phyloP scores from a whole-genome alignment of 2,797 vertebrate genomes.

The Coranthus polyacanthus region DNA sequence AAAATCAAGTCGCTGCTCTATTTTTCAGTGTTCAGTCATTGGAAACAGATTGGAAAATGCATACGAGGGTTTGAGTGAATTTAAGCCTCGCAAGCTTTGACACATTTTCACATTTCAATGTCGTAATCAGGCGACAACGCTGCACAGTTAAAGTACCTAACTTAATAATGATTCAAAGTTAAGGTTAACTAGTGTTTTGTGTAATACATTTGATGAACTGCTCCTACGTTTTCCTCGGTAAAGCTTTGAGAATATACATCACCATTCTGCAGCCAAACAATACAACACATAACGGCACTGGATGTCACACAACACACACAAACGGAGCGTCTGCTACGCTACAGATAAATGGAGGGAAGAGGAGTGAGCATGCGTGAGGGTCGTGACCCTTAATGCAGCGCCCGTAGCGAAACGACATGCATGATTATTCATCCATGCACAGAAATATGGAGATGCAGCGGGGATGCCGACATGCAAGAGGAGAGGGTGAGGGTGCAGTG shows the following conservation, averaged over 20 bases:
- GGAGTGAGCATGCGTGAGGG: slow-evolving; percentile 6
- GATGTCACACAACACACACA: slow-evolving; percentile 3
- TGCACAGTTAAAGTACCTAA: not conserved
- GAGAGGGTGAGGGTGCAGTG: slow-evolving; percentile 53
- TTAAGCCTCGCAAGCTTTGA: not conserved
- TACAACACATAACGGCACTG: not conserved
- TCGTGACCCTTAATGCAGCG: not conserved
- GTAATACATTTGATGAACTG: not conserved
- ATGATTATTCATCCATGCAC: slow-evolving; percentile 8
- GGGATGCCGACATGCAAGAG: slow-evolving; percentile 17
- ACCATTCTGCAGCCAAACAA: not conserved
- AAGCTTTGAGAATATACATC: slow-evolving; percentile 39
- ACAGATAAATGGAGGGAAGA: not conserved
- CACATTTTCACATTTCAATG: not conserved
- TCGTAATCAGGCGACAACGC: not conserved
- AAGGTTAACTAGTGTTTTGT: no score
- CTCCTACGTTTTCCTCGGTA: slow-evolving; percentile 8
- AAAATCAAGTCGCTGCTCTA: not conserved
- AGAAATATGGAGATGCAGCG: not conserved
- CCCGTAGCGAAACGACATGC: slow-evolving; percentile 11
- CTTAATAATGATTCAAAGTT: no score
- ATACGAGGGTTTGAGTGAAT: not conserved
- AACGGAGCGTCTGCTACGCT: not conserved
- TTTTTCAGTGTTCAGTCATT: slow-evolving; percentile 8
- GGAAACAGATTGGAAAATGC: not conserved